Conservation (phyloP, 2,797 vertebrate species). For the Xenopus petersii region DNA sequence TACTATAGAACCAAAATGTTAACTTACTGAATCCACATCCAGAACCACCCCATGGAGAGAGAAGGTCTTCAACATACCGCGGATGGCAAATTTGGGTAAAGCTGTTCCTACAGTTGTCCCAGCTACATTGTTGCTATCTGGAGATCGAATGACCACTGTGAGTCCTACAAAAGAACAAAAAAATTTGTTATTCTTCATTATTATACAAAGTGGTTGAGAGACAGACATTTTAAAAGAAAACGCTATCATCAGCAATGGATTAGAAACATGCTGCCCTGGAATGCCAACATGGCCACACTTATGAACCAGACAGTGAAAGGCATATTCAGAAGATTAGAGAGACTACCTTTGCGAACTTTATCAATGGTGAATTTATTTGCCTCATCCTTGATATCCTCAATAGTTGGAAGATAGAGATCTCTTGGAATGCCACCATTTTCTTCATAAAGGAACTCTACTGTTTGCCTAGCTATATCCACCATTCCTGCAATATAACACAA, state of each 20-base stretch:
- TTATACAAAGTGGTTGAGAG: too few relatives aligned
- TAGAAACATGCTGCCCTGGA: too few relatives aligned
- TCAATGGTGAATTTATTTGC: slow-evolving; percentile 98
- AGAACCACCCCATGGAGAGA: slow-evolving; percentile 92
- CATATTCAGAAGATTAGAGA: too few relatives aligned
- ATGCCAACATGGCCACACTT: too few relatives aligned
- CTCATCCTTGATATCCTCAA: slow-evolving; percentile 97
- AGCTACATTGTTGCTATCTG: slow-evolving; percentile 91
- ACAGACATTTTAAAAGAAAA: background rate
- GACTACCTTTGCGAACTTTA: slow-evolving; percentile 97
- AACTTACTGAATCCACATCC: slow-evolving; percentile 91
- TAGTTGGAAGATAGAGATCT: slow-evolving; percentile 96
- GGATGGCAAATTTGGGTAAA: slow-evolving; percentile 92
- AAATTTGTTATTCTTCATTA: too few relatives aligned
- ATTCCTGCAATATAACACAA: slow-evolving; percentile 73
- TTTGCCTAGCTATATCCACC: slow-evolving; percentile 97
- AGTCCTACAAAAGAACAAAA: slow-evolving; percentile 71
- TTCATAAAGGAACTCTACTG: slow-evolving; percentile 96
- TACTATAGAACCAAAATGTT: background rate
- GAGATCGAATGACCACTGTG: slow-evolving; percentile 90
- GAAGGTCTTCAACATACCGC: slow-evolving; percentile 96
- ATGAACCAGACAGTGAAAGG: too few relatives aligned
- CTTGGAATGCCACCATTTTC: slow-evolving; percentile 96
- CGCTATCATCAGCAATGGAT: too few relatives aligned
- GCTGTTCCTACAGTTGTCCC: slow-evolving; percentile 86